Evolutionary conservation across 2,797 vertebrate genomes (phyloP).

Genomic region (Girardinus metallicus): DNA sequence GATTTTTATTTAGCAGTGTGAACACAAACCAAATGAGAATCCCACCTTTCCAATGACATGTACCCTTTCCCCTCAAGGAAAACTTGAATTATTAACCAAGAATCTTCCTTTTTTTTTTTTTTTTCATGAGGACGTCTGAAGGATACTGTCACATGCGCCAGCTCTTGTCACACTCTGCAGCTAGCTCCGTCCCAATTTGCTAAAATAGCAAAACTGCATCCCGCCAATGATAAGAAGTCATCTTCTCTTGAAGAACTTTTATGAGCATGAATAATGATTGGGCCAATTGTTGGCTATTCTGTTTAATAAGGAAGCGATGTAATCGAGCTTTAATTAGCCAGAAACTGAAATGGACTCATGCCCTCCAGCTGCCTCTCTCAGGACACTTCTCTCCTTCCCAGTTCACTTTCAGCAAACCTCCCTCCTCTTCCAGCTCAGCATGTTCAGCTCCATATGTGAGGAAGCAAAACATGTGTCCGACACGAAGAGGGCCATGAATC

Average conservation of each 20-base stretch:
- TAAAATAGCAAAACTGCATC: conserved; percentile 62
- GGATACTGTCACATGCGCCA: conserved; percentile 53
- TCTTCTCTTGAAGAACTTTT: conserved; percentile 77
- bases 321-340: conserved; percentile 81
- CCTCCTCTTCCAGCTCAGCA: conserved; percentile 40
- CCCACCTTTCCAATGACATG: conserved; percentile 24
- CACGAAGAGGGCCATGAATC: conserved; percentile 73
- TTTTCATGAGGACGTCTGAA: conserved; percentile 46
- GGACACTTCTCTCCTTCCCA: conserved; percentile 55
- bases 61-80: conserved; percentile 46
- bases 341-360: conserved; percentile 74
- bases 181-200: conserved; percentile 39
- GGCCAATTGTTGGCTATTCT: conserved; percentile 73
- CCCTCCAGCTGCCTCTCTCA: conserved; percentile 67
- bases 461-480: conserved; percentile 72
- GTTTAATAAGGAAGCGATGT: conserved; percentile 69
- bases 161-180: conserved; percentile 43
- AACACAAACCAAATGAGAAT: conserved; percentile 83
- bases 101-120: conserved; percentile 22
- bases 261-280: conserved; percentile 73
- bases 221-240: conserved; percentile 69
- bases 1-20: conserved; percentile 84
- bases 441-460: conserved; percentile 63
- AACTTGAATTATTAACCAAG: conserved; percentile 30
- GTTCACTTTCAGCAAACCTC: conserved; percentile 30